Percentiles rank a stretch among this genome's conserved stretches.
These are phyloP conservation scores for Xylota segnis DNA, from an alignment of 2,888 invertebrate species.

Conservation along the genomic window DNA sequence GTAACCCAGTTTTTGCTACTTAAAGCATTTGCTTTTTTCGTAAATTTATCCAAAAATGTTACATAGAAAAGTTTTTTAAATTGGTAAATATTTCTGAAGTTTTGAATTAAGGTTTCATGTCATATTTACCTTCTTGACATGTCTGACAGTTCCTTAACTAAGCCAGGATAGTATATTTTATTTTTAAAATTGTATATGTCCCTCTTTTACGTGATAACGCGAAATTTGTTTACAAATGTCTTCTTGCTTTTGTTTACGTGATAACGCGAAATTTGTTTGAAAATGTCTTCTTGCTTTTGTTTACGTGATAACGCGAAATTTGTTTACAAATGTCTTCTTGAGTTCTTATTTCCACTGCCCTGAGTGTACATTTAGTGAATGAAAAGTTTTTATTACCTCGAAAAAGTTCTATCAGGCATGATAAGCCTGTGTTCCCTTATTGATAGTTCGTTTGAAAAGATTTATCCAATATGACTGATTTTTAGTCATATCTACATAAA, in stretches of 20 bases:
- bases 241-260: conserved; percentile 4
- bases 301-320: too few species aligned
- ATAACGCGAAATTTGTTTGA: conserved; percentile 24
- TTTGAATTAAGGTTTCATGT: background rate
- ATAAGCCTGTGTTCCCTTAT: too few species aligned
- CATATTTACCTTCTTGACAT: background rate
- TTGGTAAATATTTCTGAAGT: conserved; percentile 9
- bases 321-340: too few species aligned
- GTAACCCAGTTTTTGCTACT: conserved; percentile 12
- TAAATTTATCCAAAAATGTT: conserved; percentile 21
- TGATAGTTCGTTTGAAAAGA: too few species aligned
- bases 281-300: too few species aligned
- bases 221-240: conserved; percentile 27
- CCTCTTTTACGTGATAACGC: conserved; percentile 11
- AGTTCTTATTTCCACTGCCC: conserved; percentile 18
- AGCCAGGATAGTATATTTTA: background rate
- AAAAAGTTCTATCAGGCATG: too few species aligned
- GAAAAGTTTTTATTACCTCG: too few species aligned
- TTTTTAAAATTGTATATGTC: background rate
- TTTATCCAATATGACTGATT: too few species aligned
- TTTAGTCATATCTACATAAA: too few species aligned
- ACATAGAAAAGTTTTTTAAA: conserved; percentile 10
- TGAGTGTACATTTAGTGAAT: background rate
- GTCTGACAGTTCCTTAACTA: background rate
- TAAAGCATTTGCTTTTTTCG: conserved; percentile 20